phyloP scores from a whole-genome alignment of 1,140 invertebrate species.

The Zaprionus ornatus region DNA sequence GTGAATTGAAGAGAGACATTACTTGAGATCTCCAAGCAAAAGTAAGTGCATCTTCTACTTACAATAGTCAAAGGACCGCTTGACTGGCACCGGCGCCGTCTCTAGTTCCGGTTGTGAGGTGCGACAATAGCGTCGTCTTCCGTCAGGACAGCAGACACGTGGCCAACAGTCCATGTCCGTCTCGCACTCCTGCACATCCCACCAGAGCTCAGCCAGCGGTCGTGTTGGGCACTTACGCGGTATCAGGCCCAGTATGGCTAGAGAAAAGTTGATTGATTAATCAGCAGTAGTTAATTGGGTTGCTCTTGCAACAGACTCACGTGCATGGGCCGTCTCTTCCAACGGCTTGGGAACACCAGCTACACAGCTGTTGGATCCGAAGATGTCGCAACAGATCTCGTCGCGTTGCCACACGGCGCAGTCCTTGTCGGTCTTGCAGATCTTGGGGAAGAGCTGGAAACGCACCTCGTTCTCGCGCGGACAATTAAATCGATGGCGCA shows the following conservation, averaged over 20 bases:
- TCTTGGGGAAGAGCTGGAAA: constrained; percentile 85
- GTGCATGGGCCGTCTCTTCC: constrained; percentile 85
- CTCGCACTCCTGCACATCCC: constrained; percentile 87
- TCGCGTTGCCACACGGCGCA: constrained; percentile 85
- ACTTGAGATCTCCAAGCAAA: not conserved
- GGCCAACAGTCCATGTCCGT: constrained; percentile 89
- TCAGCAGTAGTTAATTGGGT: not conserved
- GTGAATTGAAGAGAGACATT: constrained; percentile 48
- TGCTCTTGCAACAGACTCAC: constrained; percentile 79
- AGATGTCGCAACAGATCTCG: constrained; percentile 85
- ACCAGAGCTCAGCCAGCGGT: constrained; percentile 87
- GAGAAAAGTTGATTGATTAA: not conserved
- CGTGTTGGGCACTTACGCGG: constrained; percentile 87
- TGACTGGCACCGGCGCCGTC: constrained; percentile 85
- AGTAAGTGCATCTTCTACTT: constrained; percentile 40
- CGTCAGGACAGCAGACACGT: constrained; percentile 89
- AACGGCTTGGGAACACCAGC: constrained; percentile 85
- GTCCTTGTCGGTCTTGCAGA: constrained; percentile 85
- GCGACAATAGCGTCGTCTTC: constrained; percentile 87
- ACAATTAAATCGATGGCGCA: constrained; percentile 83
- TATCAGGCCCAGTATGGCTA: constrained; percentile 87
- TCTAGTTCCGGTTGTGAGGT: constrained; percentile 87
- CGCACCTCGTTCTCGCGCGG: constrained; percentile 84
- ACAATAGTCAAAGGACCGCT: constrained; percentile 84
- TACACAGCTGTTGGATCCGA: constrained; percentile 85